Conservation (phyloP, 2,113 vertebrate species). For the Verasper variegatus region DNA sequence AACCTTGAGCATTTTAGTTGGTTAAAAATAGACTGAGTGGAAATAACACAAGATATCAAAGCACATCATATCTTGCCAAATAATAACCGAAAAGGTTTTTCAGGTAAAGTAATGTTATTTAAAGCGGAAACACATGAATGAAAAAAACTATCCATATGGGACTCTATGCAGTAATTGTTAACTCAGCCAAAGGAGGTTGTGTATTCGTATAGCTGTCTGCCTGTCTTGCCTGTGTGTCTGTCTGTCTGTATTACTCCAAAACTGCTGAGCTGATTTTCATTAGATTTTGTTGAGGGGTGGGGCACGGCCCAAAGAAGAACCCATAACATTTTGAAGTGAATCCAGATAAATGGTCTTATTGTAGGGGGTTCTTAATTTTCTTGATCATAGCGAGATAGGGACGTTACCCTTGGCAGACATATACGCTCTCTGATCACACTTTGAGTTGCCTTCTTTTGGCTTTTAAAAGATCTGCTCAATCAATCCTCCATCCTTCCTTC, state of each 20-base stretch:
- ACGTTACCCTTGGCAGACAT: neutral
- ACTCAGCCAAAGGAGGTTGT: neutral
- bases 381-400: neutral
- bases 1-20: conserved; percentile 55
- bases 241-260: neutral
- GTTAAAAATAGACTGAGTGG: conserved; percentile 57
- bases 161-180: neutral
- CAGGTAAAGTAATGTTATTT: conserved; percentile 18
- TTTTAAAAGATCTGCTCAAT: neutral
- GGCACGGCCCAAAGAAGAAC: too few relatives aligned
- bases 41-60: conserved; percentile 35
- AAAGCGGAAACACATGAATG: neutral
- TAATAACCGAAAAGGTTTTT: conserved; percentile 18
- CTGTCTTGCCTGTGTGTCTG: too few relatives aligned
- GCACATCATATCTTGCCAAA: conserved; percentile 9
- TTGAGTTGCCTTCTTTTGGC: neutral
- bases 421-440: neutral
- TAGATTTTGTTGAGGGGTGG: neutral
- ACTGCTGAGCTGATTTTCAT: neutral
- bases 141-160: neutral
- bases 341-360: neutral
- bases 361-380: neutral
- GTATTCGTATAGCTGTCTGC: neutral
- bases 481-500: neutral
- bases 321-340: too few relatives aligned